These are phyloP conservation scores for Hemichromis elongatus DNA, from an alignment of 2,113 vertebrate species.

Conservation along the genomic window DNA sequence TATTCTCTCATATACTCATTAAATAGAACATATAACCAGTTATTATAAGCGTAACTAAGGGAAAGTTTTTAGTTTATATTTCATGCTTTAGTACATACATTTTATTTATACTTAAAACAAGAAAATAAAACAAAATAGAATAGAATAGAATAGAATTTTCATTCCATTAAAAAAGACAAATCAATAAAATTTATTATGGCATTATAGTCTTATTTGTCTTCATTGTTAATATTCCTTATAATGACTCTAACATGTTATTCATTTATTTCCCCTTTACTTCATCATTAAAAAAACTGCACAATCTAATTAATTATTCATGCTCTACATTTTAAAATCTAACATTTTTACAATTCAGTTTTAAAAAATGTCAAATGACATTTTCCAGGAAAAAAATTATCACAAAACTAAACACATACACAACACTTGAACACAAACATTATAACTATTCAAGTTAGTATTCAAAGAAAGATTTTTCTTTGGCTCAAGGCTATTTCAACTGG, in stretches of 20 bases:
- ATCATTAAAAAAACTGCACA: not conserved
- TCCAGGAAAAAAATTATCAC: not conserved
- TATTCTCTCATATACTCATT: not conserved
- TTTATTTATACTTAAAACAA: not conserved
- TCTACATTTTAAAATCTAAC: not conserved
- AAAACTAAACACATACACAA: not conserved
- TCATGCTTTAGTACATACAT: not conserved
- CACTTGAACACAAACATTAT: not conserved
- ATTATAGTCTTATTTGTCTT: not conserved
- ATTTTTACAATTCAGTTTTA: not conserved
- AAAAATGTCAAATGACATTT: not conserved
- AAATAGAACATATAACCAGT: not conserved
- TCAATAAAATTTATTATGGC: rapidly evolving
- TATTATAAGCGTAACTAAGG: not conserved
- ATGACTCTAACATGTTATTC: not conserved
- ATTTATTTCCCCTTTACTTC: rapidly evolving
- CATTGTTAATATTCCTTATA: not conserved
- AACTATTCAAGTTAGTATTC: not conserved
- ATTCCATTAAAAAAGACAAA: not conserved
- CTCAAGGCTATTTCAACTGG: conserved; percentile 57
- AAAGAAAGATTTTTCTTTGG: conserved; percentile 46
- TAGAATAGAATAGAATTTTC: not conserved
- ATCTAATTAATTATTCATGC: not conserved
- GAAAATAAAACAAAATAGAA: not conserved
- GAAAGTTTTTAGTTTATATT: not conserved